phyloP scores from a whole-genome alignment of 1,140 invertebrate genomes.

The Diachasma alloeum region DNA sequence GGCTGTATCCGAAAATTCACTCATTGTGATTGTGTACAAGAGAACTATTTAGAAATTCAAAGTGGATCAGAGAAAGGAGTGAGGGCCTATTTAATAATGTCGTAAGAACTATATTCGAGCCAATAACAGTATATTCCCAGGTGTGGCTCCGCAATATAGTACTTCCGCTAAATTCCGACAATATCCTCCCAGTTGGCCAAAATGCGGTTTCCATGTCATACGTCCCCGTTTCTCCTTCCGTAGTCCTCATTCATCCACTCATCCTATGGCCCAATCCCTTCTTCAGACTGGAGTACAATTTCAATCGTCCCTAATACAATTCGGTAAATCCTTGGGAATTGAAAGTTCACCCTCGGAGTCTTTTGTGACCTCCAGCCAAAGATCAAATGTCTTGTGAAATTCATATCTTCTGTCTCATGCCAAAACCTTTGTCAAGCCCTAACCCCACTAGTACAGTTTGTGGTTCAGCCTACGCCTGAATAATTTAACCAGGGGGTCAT shows the following conservation, averaged over 20 bases:
- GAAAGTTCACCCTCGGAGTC: background rate
- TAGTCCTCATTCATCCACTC: background rate
- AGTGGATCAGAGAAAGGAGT: too few relatives aligned
- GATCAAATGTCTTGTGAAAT: conserved; percentile 1
- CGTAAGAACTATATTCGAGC: too few relatives aligned
- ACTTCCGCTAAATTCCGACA: background rate
- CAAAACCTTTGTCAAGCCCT: background rate
- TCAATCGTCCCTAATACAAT: conserved; percentile 9
- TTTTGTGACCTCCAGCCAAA: background rate
- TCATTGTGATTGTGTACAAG: too few relatives aligned
- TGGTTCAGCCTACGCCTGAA: background rate
- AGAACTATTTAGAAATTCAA: too few relatives aligned
- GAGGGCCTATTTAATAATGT: too few relatives aligned
- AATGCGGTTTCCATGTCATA: background rate
- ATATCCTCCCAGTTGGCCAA: background rate
- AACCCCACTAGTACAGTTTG: background rate
- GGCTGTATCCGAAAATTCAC: too few relatives aligned
- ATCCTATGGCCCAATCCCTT: background rate
- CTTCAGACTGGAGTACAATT: background rate
- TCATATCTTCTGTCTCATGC: background rate
- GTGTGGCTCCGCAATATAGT: background rate
- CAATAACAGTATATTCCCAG: background rate
- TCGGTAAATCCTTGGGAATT: background rate
- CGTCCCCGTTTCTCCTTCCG: background rate
- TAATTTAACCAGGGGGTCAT: conserved; percentile 1